Conservation (phyloP, 2,113 vertebrate species). For the Seriola dumerili region DNA sequence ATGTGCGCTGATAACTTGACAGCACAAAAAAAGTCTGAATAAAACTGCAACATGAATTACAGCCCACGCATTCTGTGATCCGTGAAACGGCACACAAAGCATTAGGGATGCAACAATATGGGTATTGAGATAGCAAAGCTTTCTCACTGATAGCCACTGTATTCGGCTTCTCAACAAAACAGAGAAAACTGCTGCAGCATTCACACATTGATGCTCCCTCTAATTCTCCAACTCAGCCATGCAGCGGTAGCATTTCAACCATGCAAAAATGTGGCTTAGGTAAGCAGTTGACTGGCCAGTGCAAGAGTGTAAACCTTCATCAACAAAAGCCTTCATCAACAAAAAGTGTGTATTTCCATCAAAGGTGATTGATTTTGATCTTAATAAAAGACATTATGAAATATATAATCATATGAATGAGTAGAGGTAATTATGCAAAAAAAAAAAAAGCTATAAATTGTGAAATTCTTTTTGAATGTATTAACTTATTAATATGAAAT, state of each 20-base stretch:
- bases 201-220: constrained; percentile 43
- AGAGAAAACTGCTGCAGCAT: constrained; percentile 45
- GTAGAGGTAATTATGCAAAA: background rate
- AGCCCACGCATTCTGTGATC: constrained; percentile 54
- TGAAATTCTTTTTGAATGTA: background rate
- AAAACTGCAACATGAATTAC: constrained; percentile 63
- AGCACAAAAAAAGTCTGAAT: constrained; percentile 50
- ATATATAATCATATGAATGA: background rate
- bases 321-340: constrained; percentile 23
- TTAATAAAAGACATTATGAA: background rate
- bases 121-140: constrained; percentile 60
- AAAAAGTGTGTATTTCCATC: constrained; percentile 1
- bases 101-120: constrained; percentile 61
- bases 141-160: constrained; percentile 56
- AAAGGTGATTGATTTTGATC: constrained; percentile 1
- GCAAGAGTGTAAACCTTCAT: constrained; percentile 22
- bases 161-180: constrained; percentile 50
- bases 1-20: constrained; percentile 53
- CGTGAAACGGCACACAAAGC: constrained; percentile 62
- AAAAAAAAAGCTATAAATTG: background rate
- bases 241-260: constrained; percentile 37
- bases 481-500: background rate
- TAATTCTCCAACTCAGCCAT: constrained; percentile 37
- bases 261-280: constrained; percentile 31
- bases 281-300: constrained; percentile 50